Base-by-base conservation (phyloP, 2,888 invertebrate genomes). In the Subacronicta megacephala region DNA sequence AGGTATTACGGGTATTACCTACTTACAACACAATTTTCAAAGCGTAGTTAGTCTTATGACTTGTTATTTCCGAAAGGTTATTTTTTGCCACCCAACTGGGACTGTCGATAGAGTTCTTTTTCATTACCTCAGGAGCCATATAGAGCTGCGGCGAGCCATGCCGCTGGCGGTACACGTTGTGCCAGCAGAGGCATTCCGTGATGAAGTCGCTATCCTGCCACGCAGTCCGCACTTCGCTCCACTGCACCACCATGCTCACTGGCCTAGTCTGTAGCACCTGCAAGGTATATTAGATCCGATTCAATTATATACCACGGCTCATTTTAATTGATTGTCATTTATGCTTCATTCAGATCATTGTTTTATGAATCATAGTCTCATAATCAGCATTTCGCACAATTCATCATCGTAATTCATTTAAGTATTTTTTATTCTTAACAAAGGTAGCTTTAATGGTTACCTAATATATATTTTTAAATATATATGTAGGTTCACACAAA, bases 141-240 rank as follows among this genome's bases (percentile, higher is more conserved):
- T 95, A 95, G 44, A 97, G 95, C 17, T 96, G 96, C 0, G 96
- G 96, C 0, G 96, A 96, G 45, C 95, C 96, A 82, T 97, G 97
- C 62, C 97, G 89, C 88, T 96, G 97, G 33, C 97, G 93, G 89
- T 97, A 97, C 44, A 97, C 96, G 85, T 97, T 97, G 90, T 97
- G 97, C 97, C 97, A 97, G 86, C 97, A 96, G 18, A 97, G 94
- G 80, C 96, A 96, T 85, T 97, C 97, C 0, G 96, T 96, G 77
- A 97, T 97, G 88, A 97, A 97, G 89, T 97, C 97, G 81, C 97
- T 97, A 85, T 97, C 97, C 82, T 96, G 95, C 97, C 97, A 97
- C 35, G 96, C 96, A 0, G 96, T 97, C 67, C 96, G 95, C 72
- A 96, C 94, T 77, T 96, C 96, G 68, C 96, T 96, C 89, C 95